Evolutionary conservation across 2,888 invertebrate genomes (phyloP), one percentile per base, ranked within the genome.

Genomic region (Dimorphilus gyrociliatus): DNA sequence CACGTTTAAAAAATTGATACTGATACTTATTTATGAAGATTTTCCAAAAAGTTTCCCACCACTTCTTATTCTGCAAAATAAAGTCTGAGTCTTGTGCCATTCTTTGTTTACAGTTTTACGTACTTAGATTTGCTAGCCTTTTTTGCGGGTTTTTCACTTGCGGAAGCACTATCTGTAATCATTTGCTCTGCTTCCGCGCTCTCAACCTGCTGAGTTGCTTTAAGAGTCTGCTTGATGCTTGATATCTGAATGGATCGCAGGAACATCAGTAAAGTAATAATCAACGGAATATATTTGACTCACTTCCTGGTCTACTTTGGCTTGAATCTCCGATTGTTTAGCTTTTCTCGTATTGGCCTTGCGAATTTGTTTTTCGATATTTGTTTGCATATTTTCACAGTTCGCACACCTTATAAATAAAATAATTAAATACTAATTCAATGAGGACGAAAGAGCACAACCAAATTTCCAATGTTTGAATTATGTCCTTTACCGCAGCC

Each of bases 101-200:
- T 30, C 10, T 21, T 23, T 23, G 18, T 14, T 16, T 10, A 30
- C 18, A n/a, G 14, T 23, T 15, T 12, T 13, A 39, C 41, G 25
- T 42, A 56, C 56, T 78, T 74, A 60, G 64, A 70, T 69, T 73
- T 79, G 57, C 66, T 69, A 51, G 53, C 55, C 48, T 69, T 69
- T 50, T 71, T 72, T 41, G 65, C 62, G 8, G 65, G 56, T 61
- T 75, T 64, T 48, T 72, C 63, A n/a, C 69, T 64, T n/a, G 44
- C 40, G 10, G 72, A 69, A 4, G 53, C 40, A 38, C 72, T 72
- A 32, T 77, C 81, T 4, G 76, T 75, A 14, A 78, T 72, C 58
- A 81, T 80, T 12, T 76, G 74, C 51, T 86, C 85, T n/a, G n/a
- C n/a, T 44, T 85, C 84, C n/a, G 73, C 74, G 46, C 82, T 84